phyloP scores from a whole-genome alignment of 2,888 invertebrate genomes.

The Globia sparganii region DNA sequence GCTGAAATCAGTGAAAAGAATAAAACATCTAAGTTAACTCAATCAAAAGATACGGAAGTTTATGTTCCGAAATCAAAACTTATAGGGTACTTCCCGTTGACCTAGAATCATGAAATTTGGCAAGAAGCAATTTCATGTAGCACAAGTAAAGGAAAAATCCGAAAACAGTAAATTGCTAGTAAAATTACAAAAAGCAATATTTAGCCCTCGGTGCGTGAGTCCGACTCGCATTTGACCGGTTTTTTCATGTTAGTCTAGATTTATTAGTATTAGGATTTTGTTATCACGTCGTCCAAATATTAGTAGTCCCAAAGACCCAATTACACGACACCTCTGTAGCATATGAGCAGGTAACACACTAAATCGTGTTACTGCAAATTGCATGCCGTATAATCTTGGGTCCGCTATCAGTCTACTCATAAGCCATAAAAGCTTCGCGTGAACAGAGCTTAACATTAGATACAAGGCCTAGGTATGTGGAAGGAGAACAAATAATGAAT shows the following conservation, averaged over 20 bases:
- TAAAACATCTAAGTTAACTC: too few species aligned
- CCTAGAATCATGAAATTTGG: too few species aligned
- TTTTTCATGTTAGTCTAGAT: background rate
- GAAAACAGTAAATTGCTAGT: too few species aligned
- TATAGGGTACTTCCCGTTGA: too few species aligned
- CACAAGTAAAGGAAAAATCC: too few species aligned
- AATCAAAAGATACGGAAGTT: too few species aligned
- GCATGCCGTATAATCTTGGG: conserved; percentile 11
- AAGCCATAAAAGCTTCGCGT: background rate
- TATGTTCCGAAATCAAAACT: too few species aligned
- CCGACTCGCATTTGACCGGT: too few species aligned
- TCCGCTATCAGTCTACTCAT: background rate
- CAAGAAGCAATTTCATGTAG: too few species aligned
- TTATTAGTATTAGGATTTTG: background rate
- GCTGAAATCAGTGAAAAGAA: too few species aligned
- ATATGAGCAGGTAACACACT: conserved; percentile 11
- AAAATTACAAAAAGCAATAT: too few species aligned
- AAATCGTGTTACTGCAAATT: conserved; percentile 38
- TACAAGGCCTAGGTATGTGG: background rate
- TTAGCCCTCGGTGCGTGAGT: too few species aligned
- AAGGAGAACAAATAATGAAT: background rate
- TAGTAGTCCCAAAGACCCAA: conserved; percentile 19
- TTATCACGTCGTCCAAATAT: conserved; percentile 1
- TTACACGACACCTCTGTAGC: background rate
- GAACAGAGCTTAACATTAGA: background rate